Evolutionary conservation across 2,797 vertebrate genomes (phyloP).

Genomic region (Tangara arthus): DNA sequence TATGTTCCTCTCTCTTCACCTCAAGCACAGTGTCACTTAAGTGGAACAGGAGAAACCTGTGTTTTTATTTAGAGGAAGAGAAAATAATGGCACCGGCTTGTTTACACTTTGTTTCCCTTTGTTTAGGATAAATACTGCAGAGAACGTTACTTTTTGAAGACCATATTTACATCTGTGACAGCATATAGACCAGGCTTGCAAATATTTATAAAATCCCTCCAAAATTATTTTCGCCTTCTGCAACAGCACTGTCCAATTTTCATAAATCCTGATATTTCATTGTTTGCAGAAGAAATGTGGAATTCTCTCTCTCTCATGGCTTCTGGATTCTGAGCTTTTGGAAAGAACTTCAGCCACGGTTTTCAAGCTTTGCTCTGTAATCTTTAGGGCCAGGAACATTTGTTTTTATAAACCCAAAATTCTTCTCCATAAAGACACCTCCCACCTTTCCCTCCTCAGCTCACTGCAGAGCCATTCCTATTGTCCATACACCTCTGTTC

Average conservation of each 20-base stretch:
- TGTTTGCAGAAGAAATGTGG: neutral
- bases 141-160: neutral
- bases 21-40: neutral
- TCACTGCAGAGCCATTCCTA: neutral
- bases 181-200: neutral
- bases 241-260: neutral
- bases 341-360: fast-evolving
- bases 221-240: neutral
- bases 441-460: neutral
- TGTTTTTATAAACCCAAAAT: neutral
- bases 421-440: neutral
- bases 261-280: neutral
- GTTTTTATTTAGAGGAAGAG: neutral
- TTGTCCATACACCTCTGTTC: neutral
- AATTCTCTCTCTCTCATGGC: neutral
- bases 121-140: neutral
- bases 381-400: neutral
- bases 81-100: neutral
- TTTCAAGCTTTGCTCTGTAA: neutral
- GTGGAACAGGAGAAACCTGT: neutral
- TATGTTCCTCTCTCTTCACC: neutral
- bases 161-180: neutral
- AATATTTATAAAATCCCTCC: constrained; percentile 10
- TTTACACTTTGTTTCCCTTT: neutral
- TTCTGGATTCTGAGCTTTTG: neutral